phyloP scores from a whole-genome alignment of 2,797 vertebrate species.

The Odontamblyopus lacepedii region DNA sequence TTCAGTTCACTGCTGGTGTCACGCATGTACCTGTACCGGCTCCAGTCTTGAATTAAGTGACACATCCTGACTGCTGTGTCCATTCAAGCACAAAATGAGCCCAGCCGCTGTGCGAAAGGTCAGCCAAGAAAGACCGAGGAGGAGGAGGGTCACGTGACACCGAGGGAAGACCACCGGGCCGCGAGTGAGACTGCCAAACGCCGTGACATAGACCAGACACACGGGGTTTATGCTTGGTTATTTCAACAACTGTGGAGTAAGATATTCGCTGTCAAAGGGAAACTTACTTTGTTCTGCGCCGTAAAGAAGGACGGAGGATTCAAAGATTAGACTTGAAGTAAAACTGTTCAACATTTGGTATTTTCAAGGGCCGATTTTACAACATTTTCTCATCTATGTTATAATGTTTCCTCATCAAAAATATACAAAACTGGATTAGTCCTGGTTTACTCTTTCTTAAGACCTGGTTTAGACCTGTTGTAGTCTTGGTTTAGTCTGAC shows the following conservation, averaged over 20 bases:
- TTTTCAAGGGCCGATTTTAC: too few relatives aligned
- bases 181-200: constrained; percentile 46
- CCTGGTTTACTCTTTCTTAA: too few relatives aligned
- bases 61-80: constrained; percentile 82
- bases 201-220: constrained; percentile 31
- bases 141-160: constrained; percentile 54
- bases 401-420: too few relatives aligned
- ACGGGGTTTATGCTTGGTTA: constrained; percentile 23
- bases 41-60: constrained; percentile 82
- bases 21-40: constrained; percentile 74
- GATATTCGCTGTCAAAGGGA: constrained; percentile 12
- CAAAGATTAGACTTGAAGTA: neutral
- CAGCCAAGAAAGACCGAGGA: constrained; percentile 66
- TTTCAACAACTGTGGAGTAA: constrained; percentile 37
- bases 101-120: constrained; percentile 79
- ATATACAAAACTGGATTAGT: too few relatives aligned
- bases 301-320: neutral
- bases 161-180: constrained; percentile 65
- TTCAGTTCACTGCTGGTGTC: constrained; percentile 51
- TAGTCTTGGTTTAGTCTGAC: too few relatives aligned
- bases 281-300: neutral
- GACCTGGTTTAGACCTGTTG: too few relatives aligned
- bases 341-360: too few relatives aligned
- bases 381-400: too few relatives aligned
- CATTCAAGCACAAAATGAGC: constrained; percentile 86